Evolutionary conservation across 1,140 invertebrate genomes (phyloP).

Genomic region (Magallana angulata): DNA sequence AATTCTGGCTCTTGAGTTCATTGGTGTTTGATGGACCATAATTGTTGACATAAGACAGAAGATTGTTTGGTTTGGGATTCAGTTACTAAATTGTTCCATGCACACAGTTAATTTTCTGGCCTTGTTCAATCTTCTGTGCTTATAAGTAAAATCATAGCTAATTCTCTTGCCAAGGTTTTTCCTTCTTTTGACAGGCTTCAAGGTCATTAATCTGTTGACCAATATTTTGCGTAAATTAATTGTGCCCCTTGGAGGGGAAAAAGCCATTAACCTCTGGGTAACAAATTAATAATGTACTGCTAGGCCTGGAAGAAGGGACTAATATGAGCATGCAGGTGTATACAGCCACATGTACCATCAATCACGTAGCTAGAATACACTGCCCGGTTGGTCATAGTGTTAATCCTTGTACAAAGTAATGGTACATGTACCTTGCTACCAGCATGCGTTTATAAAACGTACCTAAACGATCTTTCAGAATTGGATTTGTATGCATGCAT

Average conservation of each 20-base stretch:
- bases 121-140: not conserved
- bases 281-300: constrained; percentile 41
- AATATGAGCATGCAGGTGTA: not conserved
- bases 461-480: too few species aligned
- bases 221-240: constrained; percentile 32
- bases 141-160: too few species aligned
- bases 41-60: not conserved
- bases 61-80: not conserved
- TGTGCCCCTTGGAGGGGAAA: constrained; percentile 16
- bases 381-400: too few species aligned
- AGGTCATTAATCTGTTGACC: constrained; percentile 27
- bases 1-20: not conserved
- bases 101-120: not conserved
- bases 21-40: constrained; percentile 11
- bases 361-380: too few species aligned
- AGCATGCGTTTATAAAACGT: too few species aligned
- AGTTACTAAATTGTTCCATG: constrained; percentile 19
- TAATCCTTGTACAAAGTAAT: too few species aligned
- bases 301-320: not conserved
- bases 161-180: not conserved
- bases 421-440: too few species aligned
- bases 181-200: not conserved
- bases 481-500: too few species aligned
- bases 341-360: not conserved
- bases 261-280: constrained; percentile 30